phyloP scores from a whole-genome alignment of 1,140 invertebrate genomes.

The Pseudomyrmex pallidus region DNA sequence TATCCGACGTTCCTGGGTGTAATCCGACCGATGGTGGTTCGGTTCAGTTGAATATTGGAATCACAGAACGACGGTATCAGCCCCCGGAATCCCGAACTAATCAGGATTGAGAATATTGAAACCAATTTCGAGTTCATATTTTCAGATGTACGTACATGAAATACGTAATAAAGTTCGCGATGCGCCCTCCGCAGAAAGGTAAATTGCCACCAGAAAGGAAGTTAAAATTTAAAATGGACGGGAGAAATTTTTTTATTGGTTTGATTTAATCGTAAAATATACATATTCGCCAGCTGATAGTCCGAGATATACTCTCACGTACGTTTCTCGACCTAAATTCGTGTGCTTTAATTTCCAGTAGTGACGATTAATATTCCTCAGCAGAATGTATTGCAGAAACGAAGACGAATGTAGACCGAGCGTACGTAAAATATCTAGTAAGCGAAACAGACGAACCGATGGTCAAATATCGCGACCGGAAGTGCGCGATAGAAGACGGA shows the following conservation, averaged over 20 bases:
- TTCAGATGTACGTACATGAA: not conserved
- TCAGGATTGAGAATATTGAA: not conserved
- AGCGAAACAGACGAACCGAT: slow-evolving; percentile 40
- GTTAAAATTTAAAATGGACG: not conserved
- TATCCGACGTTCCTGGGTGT: not conserved
- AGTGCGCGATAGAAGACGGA: slow-evolving; percentile 23
- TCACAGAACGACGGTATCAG: not conserved
- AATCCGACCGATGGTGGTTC: not conserved
- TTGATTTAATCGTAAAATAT: not conserved
- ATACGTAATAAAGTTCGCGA: not conserved
- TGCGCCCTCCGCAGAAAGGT: too few species aligned
- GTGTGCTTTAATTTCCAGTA: slow-evolving; percentile 28
- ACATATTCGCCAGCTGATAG: too few species aligned
- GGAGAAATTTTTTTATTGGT: not conserved
- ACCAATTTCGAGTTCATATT: not conserved
- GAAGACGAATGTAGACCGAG: slow-evolving; percentile 12
- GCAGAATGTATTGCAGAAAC: not conserved
- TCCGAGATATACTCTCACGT: too few species aligned
- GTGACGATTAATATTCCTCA: slow-evolving; percentile 19
- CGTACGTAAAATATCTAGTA: slow-evolving; percentile 51
- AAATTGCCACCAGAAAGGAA: not conserved
- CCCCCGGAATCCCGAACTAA: not conserved
- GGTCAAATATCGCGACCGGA: slow-evolving; percentile 47
- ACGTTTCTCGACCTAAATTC: not conserved
- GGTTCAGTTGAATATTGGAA: not conserved